Conservation (phyloP, 2,113 vertebrate genomes). For the Oreochromis niloticus region DNA sequence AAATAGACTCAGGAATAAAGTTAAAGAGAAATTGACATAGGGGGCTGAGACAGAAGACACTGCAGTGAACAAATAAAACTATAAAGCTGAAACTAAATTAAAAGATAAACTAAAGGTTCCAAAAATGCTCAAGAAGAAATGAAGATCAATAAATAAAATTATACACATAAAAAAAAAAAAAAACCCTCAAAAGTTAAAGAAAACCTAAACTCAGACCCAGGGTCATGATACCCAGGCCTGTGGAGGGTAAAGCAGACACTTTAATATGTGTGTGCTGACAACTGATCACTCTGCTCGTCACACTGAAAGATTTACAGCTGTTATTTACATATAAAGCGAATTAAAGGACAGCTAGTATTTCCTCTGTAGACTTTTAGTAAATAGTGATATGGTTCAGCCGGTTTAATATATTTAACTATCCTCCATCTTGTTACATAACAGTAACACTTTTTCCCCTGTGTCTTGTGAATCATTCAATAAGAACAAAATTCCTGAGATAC, state of each 20-base stretch:
- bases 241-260: background rate
- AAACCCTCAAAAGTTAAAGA: fast-evolving
- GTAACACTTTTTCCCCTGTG: background rate
- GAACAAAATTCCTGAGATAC: background rate
- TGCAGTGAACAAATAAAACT: background rate
- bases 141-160: background rate
- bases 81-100: background rate
- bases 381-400: background rate
- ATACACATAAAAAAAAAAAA: background rate
- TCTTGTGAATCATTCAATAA: background rate
- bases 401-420: background rate
- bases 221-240: background rate
- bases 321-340: background rate
- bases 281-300: background rate
- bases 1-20: no score
- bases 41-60: background rate
- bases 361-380: background rate
- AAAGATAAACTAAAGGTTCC: background rate
- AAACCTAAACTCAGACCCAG: background rate
- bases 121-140: background rate
- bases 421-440: background rate
- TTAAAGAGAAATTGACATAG: background rate
- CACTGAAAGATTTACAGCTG: background rate
- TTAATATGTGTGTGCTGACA: background rate
- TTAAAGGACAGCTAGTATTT: background rate